Evolutionary conservation across 1,140 invertebrate species (phyloP).

Genomic region (Phymorhynchus buccinoides): DNA sequence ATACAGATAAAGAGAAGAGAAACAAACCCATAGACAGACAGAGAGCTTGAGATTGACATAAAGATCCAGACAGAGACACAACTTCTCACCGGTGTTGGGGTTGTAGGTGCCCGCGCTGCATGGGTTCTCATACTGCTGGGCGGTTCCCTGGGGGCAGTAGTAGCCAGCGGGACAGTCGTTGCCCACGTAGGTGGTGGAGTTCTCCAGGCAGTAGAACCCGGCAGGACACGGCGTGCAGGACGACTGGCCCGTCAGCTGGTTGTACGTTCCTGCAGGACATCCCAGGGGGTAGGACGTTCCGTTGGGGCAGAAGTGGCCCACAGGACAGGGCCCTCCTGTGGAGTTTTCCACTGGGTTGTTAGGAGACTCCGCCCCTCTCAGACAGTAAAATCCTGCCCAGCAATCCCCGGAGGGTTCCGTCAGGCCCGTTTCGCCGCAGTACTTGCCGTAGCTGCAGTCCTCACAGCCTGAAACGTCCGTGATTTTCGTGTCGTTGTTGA

Average conservation of each 20-base stretch:
- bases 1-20: no score
- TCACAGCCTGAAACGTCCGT: conserved; percentile 51
- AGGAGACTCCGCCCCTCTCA: conserved; percentile 61
- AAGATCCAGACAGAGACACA: neutral
- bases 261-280: conserved; percentile 68
- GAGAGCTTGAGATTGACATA: neutral
- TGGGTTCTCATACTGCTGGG: conserved; percentile 55
- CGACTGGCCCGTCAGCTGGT: conserved; percentile 55
- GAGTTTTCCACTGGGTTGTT: conserved; percentile 64
- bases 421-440: conserved; percentile 63
- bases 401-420: conserved; percentile 65
- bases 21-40: neutral
- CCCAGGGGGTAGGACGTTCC: conserved; percentile 69
- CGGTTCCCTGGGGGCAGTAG: conserved; percentile 67
- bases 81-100: conserved; percentile 46
- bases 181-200: conserved; percentile 62
- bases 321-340: conserved; percentile 67
- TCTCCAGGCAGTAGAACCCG: conserved; percentile 67
- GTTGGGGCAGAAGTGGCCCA: conserved; percentile 68
- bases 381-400: conserved; percentile 67
- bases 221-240: conserved; percentile 61
- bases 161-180: conserved; percentile 65
- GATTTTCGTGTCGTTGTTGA: conserved; percentile 62
- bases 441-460: conserved; percentile 62
- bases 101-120: conserved; percentile 66